Evolutionary conservation across 2,888 invertebrate genomes (phyloP).

Genomic region (Leucozona laternaria): DNA sequence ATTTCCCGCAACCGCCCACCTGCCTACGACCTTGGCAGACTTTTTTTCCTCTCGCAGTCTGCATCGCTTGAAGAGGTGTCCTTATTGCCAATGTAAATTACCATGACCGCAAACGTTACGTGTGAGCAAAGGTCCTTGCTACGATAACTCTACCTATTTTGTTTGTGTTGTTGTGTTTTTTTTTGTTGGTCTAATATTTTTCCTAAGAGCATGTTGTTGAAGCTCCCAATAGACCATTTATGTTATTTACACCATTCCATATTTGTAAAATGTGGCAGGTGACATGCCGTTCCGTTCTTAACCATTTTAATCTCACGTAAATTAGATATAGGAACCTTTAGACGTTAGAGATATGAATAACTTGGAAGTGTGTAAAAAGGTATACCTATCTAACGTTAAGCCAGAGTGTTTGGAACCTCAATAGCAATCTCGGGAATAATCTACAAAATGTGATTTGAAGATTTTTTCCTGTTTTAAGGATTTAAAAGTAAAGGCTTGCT

Average conservation of each 20-base stretch:
- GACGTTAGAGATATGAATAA: neutral
- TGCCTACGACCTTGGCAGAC: too few relatives aligned
- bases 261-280: slow-evolving; percentile 1
- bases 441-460: slow-evolving; percentile 2
- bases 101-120: neutral
- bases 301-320: neutral
- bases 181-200: neutral
- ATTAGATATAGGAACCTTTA: neutral
- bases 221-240: neutral
- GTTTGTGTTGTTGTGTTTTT: neutral
- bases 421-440: slow-evolving; percentile 10
- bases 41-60: neutral
- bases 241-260: neutral
- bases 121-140: neutral
- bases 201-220: neutral
- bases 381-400: neutral
- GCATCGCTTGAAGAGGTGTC: neutral
- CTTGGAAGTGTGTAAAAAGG: neutral
- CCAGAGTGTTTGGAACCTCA: neutral
- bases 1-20: too few relatives aligned
- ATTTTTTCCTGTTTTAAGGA: neutral
- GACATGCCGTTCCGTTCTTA: neutral
- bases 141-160: neutral
- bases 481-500: neutral
- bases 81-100: neutral